Evolutionary conservation across 2,113 vertebrate species (phyloP).

Genomic region (Jaculus jaculus): DNA sequence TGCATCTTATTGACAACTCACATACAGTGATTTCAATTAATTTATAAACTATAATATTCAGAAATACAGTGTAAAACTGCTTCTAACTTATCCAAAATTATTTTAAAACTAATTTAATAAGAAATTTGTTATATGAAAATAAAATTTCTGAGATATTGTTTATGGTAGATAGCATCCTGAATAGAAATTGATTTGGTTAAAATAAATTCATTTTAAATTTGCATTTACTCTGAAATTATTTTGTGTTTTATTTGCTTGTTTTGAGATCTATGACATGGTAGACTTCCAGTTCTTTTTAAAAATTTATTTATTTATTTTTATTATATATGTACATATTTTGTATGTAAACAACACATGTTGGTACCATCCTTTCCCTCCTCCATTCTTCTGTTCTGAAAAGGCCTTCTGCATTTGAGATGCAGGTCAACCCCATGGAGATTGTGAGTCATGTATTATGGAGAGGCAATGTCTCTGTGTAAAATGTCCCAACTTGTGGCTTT

Average conservation of each 20-base stretch:
- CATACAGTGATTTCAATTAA: neutral
- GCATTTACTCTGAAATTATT: neutral
- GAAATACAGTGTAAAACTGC: neutral
- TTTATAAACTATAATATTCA: neutral
- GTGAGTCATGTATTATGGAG: too few relatives aligned
- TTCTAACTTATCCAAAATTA: conserved; percentile 16
- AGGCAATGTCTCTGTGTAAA: too few relatives aligned
- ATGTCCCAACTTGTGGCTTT: too few relatives aligned
- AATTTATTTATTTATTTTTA: too few relatives aligned
- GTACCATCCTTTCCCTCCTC: too few relatives aligned
- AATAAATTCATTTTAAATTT: conserved; percentile 8
- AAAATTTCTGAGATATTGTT: neutral
- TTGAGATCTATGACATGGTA: neutral
- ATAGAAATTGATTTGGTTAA: neutral
- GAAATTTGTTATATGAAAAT: neutral
- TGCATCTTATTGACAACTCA: neutral
- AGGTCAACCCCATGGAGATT: too few relatives aligned
- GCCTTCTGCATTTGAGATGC: too few relatives aligned
- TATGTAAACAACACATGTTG: too few relatives aligned
- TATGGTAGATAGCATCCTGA: neutral
- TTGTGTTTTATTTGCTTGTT: neutral
- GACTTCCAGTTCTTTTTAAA: too few relatives aligned
- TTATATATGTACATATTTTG: too few relatives aligned
- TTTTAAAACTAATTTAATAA: neutral
- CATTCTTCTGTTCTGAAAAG: too few relatives aligned